These are phyloP conservation scores for Drosophila cognata DNA, from an alignment of 2,888 invertebrate species.

Conservation along the genomic window DNA sequence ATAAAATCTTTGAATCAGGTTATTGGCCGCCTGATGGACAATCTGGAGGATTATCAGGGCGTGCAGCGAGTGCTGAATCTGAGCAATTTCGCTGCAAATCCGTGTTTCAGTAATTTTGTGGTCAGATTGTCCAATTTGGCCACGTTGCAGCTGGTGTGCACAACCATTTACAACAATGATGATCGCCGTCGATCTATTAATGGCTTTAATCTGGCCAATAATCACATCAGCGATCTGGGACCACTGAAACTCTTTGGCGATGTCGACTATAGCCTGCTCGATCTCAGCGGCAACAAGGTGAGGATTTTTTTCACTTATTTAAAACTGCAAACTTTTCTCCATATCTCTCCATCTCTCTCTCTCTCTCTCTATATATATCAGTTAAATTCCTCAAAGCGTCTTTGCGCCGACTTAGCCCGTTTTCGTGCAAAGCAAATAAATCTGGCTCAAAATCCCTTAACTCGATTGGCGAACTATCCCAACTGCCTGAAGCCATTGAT, in stretches of 20 bases:
- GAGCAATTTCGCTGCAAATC: constrained; percentile 65
- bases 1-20: neutral
- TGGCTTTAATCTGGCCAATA: constrained; percentile 75
- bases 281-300: constrained; percentile 76
- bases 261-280: constrained; percentile 73
- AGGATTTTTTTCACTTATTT: constrained; percentile 2
- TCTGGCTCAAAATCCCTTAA: constrained; percentile 77
- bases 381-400: constrained; percentile 66
- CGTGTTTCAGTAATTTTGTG: constrained; percentile 65
- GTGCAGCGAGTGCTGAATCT: constrained; percentile 75
- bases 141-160: constrained; percentile 75
- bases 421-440: constrained; percentile 74
- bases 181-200: constrained; percentile 71
- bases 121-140: constrained; percentile 73
- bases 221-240: constrained; percentile 68
- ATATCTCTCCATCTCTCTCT: neutral
- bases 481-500: constrained; percentile 71
- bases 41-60: constrained; percentile 59
- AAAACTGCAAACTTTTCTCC: neutral
- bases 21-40: constrained; percentile 51
- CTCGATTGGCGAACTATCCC: constrained; percentile 73
- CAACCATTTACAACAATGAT: constrained; percentile 75
- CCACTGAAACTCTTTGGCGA: constrained; percentile 75
- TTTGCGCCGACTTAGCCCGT: constrained; percentile 71
- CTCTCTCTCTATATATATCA: constrained; percentile 8